Conservation (phyloP, 2,888 invertebrate species). For the Thera obeliscata region DNA sequence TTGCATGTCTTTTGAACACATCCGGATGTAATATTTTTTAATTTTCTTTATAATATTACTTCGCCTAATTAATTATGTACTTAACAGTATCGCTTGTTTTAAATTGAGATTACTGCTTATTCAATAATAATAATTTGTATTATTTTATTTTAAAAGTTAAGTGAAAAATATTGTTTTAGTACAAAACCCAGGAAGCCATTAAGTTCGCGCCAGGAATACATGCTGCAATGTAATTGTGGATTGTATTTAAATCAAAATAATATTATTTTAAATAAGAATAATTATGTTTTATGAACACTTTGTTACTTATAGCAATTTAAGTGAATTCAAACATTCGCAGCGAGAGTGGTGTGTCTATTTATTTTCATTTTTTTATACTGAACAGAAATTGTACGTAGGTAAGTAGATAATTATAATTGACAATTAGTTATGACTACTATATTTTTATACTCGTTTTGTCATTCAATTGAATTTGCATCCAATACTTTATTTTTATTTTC, state of each 20-base stretch:
- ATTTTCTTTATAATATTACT: constrained; percentile 41
- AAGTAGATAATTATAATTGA: constrained; percentile 64
- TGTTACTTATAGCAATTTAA: constrained; percentile 56
- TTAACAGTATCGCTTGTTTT: constrained; percentile 47
- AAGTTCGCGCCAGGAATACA: constrained; percentile 61
- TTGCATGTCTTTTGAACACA: constrained; percentile 47
- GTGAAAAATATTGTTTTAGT: constrained; percentile 57
- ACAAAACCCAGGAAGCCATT: constrained; percentile 77
- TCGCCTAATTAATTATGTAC: constrained; percentile 48
- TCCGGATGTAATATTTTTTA: constrained; percentile 52
- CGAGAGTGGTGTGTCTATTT: constrained; percentile 81
- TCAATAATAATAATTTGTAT: constrained; percentile 24
- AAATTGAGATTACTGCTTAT: constrained; percentile 46
- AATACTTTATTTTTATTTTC: constrained; percentile 49
- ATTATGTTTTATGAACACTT: constrained; percentile 28
- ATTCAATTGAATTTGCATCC: constrained; percentile 52
- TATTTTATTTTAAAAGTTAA: constrained; percentile 21
- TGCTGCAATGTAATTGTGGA: constrained; percentile 75
- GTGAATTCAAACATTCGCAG: constrained; percentile 69
- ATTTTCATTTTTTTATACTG: constrained; percentile 71
- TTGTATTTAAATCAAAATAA: constrained; percentile 56
- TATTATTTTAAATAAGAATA: constrained; percentile 27
- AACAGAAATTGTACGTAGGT: constrained; percentile 71
- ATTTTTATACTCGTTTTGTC: constrained; percentile 44
- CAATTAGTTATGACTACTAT: constrained; percentile 69